Evolutionary conservation across 2,797 vertebrate genomes (phyloP).

Genomic region (Petrocephalus sullivani): DNA sequence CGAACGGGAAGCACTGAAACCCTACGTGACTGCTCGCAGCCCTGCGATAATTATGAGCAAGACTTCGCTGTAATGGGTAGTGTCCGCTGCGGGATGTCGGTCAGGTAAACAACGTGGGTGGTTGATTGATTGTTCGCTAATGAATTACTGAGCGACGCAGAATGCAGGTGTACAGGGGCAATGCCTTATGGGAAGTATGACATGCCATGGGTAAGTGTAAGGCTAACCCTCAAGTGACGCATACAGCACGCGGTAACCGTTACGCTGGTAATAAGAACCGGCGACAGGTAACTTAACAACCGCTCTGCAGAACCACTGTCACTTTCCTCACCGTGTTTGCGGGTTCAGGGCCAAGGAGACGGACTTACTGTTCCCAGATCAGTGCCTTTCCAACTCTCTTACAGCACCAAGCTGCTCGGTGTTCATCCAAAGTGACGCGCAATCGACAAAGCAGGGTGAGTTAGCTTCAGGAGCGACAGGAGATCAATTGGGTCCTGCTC

Average conservation of each 20-base stretch:
- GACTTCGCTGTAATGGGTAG: not conserved
- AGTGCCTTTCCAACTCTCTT: not conserved
- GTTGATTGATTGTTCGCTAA: not conserved
- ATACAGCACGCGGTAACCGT: not conserved
- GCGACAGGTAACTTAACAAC: not conserved
- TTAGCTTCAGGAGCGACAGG: not conserved
- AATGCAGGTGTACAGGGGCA: not conserved
- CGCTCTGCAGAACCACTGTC: not conserved
- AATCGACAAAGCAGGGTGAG: not conserved
- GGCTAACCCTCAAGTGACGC: not conserved
- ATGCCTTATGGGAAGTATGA: not conserved
- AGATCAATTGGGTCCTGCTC: not conserved
- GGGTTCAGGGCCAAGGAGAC: not conserved
- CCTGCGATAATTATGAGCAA: not conserved
- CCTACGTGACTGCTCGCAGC: not conserved
- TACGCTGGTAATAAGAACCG: not conserved
- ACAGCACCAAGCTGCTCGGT: not conserved
- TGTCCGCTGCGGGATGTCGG: not conserved
- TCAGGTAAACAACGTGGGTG: not conserved
- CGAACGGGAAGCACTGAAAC: not conserved
- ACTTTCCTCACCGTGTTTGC: not conserved
- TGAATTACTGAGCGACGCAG: not conserved
- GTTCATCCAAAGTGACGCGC: not conserved
- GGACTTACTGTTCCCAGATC: not conserved
- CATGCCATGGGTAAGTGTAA: not conserved